Base-by-base conservation (phyloP, 2,113 vertebrate genomes). In the Silurus meridionalis region DNA sequence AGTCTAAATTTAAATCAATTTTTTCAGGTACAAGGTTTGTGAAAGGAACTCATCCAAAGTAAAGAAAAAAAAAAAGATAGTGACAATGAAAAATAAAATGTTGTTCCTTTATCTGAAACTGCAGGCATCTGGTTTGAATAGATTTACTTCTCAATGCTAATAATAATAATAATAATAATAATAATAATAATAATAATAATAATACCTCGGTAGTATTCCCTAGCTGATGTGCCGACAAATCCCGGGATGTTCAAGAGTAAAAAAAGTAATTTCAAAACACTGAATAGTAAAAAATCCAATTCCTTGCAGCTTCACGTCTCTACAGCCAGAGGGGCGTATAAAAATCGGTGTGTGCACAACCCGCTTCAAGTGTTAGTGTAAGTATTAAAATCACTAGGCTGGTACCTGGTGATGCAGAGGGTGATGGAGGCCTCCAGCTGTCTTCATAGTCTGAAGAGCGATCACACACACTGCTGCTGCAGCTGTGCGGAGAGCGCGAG, bases 341-440 rank as follows among this genome's bases (percentile, higher is more conserved):
- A 58, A 37, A 79, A 7, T 58, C 25, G 7, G 28, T 28, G 72
- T 23, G 8, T 15, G 7, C 25, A 60, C 15, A 60, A 80, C 58
- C 8, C 17, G 11, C 55, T 46, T 60, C 17, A 15, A 25, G 6
- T 57, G 25, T 9, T 37, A 17, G 21, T 1, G 25, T 25, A 14
- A 50, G 0, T 11, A 37, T 37, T 37, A 37, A 37, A 37, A 37
- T 37, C 37, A 37, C 37, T 37, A 13, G 25, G 19, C 8, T 63
- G 55, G 2, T 48, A 99, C 98, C 97, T 89, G 98, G 97, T 0
- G 98, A 99, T 25, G 95, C 96, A 0, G 97, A 99, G 15, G 98
- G 97, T 7, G 97, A 99, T 1, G 97, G 97, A 69, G 97, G 97
- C 91, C 97, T 97, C 98, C 98, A 99, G 90, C 96, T 96, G 89